A percentile compares a stretch with the other conserved stretches of the same genome.
Conservation (phyloP, 2,113 vertebrate species). For the Monopterus albus region DNA sequence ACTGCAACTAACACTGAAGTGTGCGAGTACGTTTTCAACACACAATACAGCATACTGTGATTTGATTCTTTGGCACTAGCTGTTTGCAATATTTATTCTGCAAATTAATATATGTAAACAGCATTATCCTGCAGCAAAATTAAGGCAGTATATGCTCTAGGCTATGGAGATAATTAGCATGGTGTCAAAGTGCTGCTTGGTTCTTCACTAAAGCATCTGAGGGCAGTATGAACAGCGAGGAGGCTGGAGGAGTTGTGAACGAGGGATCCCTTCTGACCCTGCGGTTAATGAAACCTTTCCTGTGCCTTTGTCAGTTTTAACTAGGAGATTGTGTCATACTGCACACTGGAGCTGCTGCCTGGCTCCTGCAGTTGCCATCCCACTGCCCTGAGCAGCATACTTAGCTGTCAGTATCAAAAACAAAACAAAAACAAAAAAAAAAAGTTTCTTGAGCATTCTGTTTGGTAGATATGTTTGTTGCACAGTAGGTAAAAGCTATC, state of each 20-base stretch:
- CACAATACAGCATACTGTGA: not conserved
- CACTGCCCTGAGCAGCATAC: slow-evolving; percentile 61
- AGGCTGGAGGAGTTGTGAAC: slow-evolving; percentile 47
- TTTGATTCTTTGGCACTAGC: not conserved
- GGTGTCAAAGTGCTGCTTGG: slow-evolving; percentile 47
- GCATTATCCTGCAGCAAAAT: slow-evolving; percentile 10
- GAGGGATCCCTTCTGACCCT: slow-evolving; percentile 68
- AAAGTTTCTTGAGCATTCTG: slow-evolving; percentile 52
- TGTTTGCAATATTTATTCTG: slow-evolving; percentile 9
- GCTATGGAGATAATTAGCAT: slow-evolving; percentile 52
- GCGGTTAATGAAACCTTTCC: slow-evolving; percentile 80
- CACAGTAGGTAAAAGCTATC: slow-evolving; percentile 60
- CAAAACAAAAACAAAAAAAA: slow-evolving; percentile 37
- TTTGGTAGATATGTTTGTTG: slow-evolving; percentile 57
- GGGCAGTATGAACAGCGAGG: slow-evolving; percentile 23
- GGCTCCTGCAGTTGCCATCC: slow-evolving; percentile 53
- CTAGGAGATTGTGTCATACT: slow-evolving; percentile 66
- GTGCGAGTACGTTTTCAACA: slow-evolving; percentile 5
- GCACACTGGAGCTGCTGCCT: slow-evolving; percentile 50
- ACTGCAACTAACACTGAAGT: too few relatives aligned
- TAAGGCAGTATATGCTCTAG: slow-evolving; percentile 12
- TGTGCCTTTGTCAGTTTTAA: slow-evolving; percentile 79
- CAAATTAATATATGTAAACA: slow-evolving; percentile 1
- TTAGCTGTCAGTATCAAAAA: slow-evolving; percentile 66
- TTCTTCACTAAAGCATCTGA: slow-evolving; percentile 29